These are phyloP conservation scores for Apostichopus japonicus DNA, from an alignment of 35 echinoderm and acorn worm species.

Conservation along the genomic window DNA sequence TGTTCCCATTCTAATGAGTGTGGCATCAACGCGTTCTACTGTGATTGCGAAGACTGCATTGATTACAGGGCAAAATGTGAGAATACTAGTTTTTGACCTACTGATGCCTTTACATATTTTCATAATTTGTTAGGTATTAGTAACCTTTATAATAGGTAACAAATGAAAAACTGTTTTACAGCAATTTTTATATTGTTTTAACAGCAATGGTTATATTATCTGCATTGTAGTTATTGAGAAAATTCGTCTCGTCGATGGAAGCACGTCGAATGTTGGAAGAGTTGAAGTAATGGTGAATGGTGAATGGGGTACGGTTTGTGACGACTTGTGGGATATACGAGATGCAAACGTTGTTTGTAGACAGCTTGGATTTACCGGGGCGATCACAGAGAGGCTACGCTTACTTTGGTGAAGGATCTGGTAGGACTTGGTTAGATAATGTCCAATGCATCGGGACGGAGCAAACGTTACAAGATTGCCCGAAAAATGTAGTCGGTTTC, in stretches of 20 bases:
- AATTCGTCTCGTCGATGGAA: background rate
- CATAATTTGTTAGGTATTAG: too few relatives aligned
- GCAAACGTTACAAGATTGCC: background rate
- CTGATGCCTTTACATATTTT: too few relatives aligned
- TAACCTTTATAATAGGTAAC: too few relatives aligned
- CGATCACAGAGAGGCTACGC: background rate
- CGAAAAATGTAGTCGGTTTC: background rate
- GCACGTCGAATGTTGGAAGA: background rate
- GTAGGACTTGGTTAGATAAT: background rate
- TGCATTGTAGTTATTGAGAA: too few relatives aligned
- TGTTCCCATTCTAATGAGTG: too few relatives aligned
- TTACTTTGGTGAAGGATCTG: background rate
- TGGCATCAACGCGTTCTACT: too few relatives aligned
- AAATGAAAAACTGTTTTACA: too few relatives aligned
- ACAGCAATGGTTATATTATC: too few relatives aligned
- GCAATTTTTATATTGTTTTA: too few relatives aligned
- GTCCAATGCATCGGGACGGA: constrained; percentile 11
- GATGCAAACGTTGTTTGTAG: background rate
- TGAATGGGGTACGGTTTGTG: background rate
- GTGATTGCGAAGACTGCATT: too few relatives aligned
- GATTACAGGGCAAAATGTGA: too few relatives aligned
- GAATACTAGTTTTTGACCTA: too few relatives aligned
- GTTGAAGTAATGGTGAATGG: background rate
- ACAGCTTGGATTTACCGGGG: background rate
- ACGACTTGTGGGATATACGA: background rate